Base-by-base conservation (phyloP, 1,140 invertebrate species). In the Camponotus pennsylvanicus region DNA sequence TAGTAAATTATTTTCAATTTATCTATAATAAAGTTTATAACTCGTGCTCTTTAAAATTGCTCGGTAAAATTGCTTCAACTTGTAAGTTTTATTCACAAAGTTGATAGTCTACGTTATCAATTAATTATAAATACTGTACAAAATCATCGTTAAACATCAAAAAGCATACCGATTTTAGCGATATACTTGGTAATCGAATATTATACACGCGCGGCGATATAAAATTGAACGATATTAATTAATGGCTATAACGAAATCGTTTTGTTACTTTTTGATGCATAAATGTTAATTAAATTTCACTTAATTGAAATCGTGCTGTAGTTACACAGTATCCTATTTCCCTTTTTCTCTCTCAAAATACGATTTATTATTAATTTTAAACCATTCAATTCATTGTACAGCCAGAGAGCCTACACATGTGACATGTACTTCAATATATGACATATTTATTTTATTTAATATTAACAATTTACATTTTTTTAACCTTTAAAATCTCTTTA, bases 271-370 rank as follows among this genome's bases (percentile, higher is more conserved):
- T 61, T 76, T 32, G 42, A 83, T 27, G 8, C 27, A 45, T 45
- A 76, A 80, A 84, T 80, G 64, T 70, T 84, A 70, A 88, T 88
- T 88, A 70, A 87, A 84, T 84, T 87, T 84, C 57, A 79, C 67
- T 37, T 55, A 34, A 64, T 70, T 76, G 18, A 70, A 76, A 45
- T 6, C 45, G 37, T 63, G 13, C 2, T n/a, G 13, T 42, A 77
- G 27, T 77, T 52, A 52, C 49, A 18, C 27, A 45, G 15, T 49
- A 42, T 75, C 42, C n/a, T 37, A 32, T n/a, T 32, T 45, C 49
- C 3, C 49, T 52, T 52, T 52, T 52, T 52, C 49, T 52, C 49
- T 52, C 49, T 52, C 49, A 69, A 27, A 27, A 83, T 42, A 55
- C 77, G 55, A 63, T 66, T 70, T 21, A 27, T 88, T 66, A 37